These are phyloP conservation scores for Trichoplax adhaerens DNA, from an alignment of 37 sponge, comb jelly and placozoan species.

Conservation along the genomic window DNA sequence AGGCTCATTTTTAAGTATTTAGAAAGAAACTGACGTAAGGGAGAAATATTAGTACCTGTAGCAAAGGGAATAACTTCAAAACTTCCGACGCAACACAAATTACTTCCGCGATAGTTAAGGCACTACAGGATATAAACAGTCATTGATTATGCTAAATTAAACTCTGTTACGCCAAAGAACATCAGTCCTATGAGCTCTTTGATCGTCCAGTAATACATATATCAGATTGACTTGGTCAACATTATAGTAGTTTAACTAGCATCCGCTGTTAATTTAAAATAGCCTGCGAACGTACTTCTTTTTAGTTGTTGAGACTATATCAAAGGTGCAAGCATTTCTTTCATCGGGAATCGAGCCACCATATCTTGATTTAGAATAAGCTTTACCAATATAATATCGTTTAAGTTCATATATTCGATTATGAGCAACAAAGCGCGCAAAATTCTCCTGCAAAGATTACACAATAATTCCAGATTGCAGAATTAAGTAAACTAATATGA, in stretches of 20 bases:
- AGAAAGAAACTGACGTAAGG: no score
- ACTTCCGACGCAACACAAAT: constrained; percentile 50
- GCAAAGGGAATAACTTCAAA: constrained; percentile 33
- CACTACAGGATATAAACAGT: constrained; percentile 4
- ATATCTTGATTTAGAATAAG: constrained; percentile 20
- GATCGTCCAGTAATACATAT: no score
- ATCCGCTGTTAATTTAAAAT: no score
- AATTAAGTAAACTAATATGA: no score
- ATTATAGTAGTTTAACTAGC: no score
- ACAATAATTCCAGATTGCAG: no score
- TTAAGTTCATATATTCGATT: constrained; percentile 47
- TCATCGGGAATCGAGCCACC: constrained; percentile 47
- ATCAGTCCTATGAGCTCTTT: no score
- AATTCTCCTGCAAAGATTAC: constrained; percentile 36
- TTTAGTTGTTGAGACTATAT: constrained; percentile 34
- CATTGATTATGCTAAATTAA: no score
- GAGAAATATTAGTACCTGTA: constrained; percentile 13
- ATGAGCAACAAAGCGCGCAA: constrained; percentile 39
- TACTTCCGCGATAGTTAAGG: constrained; percentile 59
- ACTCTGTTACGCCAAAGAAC: no score
- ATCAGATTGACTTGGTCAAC: no score
- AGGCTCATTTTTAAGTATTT: no score
- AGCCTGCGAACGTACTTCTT: no score
- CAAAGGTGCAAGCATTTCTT: constrained; percentile 42
- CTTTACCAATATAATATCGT: constrained; percentile 37